Evolutionary conservation across 2,888 invertebrate genomes (phyloP).

Genomic region (Philereme transversata): DNA sequence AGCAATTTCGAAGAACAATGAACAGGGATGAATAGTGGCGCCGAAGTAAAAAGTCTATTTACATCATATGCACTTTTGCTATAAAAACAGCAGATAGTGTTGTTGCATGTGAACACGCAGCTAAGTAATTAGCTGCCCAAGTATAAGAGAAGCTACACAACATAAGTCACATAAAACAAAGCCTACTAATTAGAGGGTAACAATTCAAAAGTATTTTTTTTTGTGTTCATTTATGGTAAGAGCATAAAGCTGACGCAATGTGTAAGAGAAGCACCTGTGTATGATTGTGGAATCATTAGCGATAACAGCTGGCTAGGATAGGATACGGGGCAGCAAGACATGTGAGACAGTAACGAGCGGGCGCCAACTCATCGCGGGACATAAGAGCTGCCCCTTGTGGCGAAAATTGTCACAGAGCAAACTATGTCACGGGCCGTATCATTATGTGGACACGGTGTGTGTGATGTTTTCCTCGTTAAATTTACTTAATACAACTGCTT

Average conservation of each 20-base stretch:
- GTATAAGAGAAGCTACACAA: slow-evolving; percentile 39
- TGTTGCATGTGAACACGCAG: slow-evolving; percentile 53
- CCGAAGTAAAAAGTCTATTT: slow-evolving; percentile 78
- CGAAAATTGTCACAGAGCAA: slow-evolving; percentile 77
- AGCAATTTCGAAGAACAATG: slow-evolving; percentile 81
- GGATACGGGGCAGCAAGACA: slow-evolving; percentile 57
- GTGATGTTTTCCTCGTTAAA: slow-evolving; percentile 28
- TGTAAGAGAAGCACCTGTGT: slow-evolving; percentile 27
- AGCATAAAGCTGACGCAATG: slow-evolving; percentile 3
- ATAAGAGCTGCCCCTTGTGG: slow-evolving; percentile 72
- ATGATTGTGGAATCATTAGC: slow-evolving; percentile 66
- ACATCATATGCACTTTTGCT: slow-evolving; percentile 74
- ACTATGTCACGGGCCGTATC: slow-evolving; percentile 72
- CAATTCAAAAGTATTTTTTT: slow-evolving; percentile 6
- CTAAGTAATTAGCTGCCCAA: slow-evolving; percentile 51
- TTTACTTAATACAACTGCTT: slow-evolving; percentile 17
- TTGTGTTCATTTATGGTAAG: slow-evolving; percentile 4
- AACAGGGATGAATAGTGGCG: slow-evolving; percentile 73
- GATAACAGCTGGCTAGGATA: slow-evolving; percentile 58
- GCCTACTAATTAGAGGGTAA: slow-evolving; percentile 9
- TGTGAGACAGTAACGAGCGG: slow-evolving; percentile 79
- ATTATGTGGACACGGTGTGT: slow-evolving; percentile 53
- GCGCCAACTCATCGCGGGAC: slow-evolving; percentile 71
- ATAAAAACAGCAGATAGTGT: slow-evolving; percentile 55
- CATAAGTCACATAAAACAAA: slow-evolving; percentile 27